These are phyloP conservation scores for Ridgeia piscesae DNA, from an alignment of 1,140 invertebrate genomes.

Conservation along the genomic window DNA sequence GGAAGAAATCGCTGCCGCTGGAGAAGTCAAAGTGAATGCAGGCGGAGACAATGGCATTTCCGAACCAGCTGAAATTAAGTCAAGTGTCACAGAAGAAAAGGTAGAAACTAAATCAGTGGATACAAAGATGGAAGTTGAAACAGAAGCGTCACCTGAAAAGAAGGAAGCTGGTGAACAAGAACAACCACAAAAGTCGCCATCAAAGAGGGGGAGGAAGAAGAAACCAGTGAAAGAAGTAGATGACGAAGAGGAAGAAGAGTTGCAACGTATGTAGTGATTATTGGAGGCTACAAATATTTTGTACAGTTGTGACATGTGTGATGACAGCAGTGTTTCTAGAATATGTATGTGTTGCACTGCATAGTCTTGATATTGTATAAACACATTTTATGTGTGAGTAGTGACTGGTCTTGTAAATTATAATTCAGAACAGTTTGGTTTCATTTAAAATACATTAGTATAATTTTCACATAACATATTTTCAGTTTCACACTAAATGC, in stretches of 20 bases:
- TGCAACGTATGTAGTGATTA: slow-evolving; percentile 33
- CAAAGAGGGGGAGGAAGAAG: slow-evolving; percentile 15
- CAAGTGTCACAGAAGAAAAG: background rate
- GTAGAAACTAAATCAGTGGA: background rate
- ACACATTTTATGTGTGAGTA: background rate
- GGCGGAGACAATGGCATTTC: background rate
- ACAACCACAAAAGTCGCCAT: slow-evolving; percentile 16
- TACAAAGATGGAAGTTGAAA: background rate
- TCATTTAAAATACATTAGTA: background rate
- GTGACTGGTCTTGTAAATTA: background rate
- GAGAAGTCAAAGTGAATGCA: slow-evolving; percentile 26
- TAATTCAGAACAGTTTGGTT: background rate
- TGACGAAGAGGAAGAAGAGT: slow-evolving; percentile 38
- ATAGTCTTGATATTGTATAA: background rate
- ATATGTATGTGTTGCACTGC: background rate
- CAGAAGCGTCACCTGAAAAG: slow-evolving; percentile 10
- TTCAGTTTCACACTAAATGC: background rate
- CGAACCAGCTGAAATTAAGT: background rate
- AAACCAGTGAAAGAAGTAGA: slow-evolving; percentile 24
- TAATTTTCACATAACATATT: background rate
- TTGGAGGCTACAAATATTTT: background rate
- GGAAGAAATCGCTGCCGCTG: background rate
- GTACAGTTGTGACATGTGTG: background rate
- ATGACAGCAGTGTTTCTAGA: background rate
- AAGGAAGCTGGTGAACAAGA: slow-evolving; percentile 18